Percentiles rank a stretch among this genome's conserved stretches.
These are phyloP conservation scores for Pollenia labialis DNA, from an alignment of 2,888 invertebrate genomes.

Conservation along the genomic window DNA sequence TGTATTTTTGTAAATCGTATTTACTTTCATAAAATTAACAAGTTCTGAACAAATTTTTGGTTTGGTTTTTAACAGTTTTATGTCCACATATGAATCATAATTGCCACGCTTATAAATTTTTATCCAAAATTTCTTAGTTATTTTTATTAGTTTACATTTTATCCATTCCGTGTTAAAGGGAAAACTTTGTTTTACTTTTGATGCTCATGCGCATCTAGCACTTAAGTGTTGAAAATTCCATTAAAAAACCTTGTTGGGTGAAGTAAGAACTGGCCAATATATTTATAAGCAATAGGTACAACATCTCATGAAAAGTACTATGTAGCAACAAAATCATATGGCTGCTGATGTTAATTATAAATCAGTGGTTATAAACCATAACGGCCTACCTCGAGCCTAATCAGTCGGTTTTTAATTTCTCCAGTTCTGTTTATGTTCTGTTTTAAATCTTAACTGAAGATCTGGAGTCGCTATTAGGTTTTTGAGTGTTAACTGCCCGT, in stretches of 20 bases:
- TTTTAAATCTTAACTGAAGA: no score
- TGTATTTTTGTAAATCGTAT: no score
- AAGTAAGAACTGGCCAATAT: not conserved
- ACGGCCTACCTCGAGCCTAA: no score
- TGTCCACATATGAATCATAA: not conserved
- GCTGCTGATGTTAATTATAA: no score
- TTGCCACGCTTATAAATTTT: not conserved
- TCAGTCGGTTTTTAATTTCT: no score
- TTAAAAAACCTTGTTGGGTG: not conserved
- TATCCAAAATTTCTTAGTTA: not conserved
- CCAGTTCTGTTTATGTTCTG: no score
- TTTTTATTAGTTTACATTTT: not conserved
- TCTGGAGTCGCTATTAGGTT: no score
- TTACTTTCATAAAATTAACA: no score
- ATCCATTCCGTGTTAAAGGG: not conserved
- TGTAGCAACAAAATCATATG: not conserved
- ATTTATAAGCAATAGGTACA: not conserved
- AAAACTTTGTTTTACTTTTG: not conserved
- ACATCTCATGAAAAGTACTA: slow-evolving; percentile 2
- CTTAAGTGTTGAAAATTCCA: slow-evolving; percentile 3
- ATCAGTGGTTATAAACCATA: no score
- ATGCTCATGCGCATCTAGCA: slow-evolving; percentile 31
- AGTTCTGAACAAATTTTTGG: no score
- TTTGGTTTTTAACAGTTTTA: not conserved
- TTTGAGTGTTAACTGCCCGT: no score